Percentiles rank a stretch among this genome's conserved stretches.
Evolutionary conservation across 2,797 vertebrate species (phyloP).

Genomic region (Pangasius djambal): DNA sequence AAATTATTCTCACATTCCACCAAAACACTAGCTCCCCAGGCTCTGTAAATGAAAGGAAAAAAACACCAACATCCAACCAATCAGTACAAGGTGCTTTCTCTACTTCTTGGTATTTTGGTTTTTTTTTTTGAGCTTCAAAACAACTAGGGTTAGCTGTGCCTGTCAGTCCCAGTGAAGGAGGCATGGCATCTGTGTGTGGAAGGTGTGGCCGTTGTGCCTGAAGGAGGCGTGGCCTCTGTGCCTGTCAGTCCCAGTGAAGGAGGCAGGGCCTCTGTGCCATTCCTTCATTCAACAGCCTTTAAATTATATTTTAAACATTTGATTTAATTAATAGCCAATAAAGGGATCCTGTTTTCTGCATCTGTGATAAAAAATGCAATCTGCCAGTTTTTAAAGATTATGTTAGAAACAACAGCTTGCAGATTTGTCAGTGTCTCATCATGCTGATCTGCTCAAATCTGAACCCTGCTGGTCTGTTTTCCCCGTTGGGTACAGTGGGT

Average conservation of each 20-base stretch:
- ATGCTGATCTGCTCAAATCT: conserved; percentile 17
- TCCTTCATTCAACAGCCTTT: background rate
- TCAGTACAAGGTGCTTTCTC: background rate
- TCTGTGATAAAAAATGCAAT: background rate
- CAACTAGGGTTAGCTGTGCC: background rate
- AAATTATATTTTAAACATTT: background rate
- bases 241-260: background rate
- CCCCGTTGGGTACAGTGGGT: background rate
- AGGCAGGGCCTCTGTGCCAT: background rate
- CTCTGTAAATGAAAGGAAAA: background rate
- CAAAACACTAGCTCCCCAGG: background rate
- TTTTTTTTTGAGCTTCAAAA: background rate
- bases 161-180: background rate
- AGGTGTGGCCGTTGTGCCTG: too few relatives aligned
- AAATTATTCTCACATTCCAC: background rate
- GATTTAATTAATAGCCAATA: background rate
- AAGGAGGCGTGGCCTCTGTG: too few relatives aligned
- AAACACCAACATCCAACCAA: background rate
- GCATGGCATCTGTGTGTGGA: too few relatives aligned
- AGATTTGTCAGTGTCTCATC: conserved; percentile 3
- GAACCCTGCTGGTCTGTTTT: conserved; percentile 2
- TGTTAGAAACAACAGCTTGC: background rate
- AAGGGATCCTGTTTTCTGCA: background rate
- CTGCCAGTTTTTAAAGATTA: background rate
- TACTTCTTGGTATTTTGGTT: background rate